A percentile compares a stretch with the other conserved stretches of the same genome.
Evolutionary conservation across 2,113 vertebrate species (phyloP).

Genomic region (Craseonycteris thonglongyai): DNA sequence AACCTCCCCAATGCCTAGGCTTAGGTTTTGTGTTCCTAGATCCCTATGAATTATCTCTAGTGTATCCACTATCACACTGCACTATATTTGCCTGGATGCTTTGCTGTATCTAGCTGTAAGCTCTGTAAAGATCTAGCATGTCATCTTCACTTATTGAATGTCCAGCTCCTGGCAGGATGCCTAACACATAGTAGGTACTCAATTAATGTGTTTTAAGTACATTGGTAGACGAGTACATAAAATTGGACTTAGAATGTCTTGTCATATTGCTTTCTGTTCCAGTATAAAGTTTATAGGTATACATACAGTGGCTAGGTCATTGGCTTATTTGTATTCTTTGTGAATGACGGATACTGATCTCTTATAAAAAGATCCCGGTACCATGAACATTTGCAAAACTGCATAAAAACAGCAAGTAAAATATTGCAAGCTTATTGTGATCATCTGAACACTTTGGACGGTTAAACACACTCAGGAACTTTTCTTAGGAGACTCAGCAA

Average conservation of each 20-base stretch:
- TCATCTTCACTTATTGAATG: neutral
- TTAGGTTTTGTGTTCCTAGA: neutral
- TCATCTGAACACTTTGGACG: neutral
- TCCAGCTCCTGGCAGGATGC: neutral
- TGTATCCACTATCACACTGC: neutral
- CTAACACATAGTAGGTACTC: neutral
- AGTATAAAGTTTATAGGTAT: neutral
- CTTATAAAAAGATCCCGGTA: neutral
- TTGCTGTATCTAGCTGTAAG: neutral
- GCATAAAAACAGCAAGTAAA: neutral
- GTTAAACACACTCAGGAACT: neutral
- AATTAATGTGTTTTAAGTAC: neutral
- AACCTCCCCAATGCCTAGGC: neutral
- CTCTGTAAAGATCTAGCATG: neutral
- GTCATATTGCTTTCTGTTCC: neutral
- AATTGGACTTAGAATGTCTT: neutral
- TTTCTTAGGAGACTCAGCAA: neutral
- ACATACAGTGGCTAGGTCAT: neutral
- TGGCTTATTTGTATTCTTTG: neutral
- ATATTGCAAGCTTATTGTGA: neutral
- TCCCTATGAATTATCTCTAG: neutral
- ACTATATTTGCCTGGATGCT: neutral
- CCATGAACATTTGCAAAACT: neutral
- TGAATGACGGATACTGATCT: neutral
- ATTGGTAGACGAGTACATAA: neutral